These are phyloP conservation scores for Lathronympha strigana DNA, from an alignment of 2,888 invertebrate genomes.

Conservation along the genomic window DNA sequence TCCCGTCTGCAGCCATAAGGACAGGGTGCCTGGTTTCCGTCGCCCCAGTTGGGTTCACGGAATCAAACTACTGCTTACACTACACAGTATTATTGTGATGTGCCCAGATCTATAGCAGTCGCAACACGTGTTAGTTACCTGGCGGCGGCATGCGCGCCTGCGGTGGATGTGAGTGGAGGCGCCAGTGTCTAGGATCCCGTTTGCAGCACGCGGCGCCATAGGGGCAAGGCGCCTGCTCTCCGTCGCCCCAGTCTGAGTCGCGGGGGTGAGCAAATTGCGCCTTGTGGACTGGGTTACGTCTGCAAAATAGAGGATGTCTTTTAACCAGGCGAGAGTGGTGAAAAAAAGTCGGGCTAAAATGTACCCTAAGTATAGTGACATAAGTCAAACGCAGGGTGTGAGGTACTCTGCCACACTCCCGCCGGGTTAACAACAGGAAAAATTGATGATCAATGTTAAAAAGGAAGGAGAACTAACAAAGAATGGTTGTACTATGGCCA, in stretches of 20 bases:
- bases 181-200: conserved; percentile 83
- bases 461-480: too few relatives aligned
- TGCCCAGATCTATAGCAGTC: background rate
- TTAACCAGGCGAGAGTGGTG: too few relatives aligned
- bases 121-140: conserved; percentile 9
- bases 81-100: too few relatives aligned
- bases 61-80: background rate
- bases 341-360: too few relatives aligned
- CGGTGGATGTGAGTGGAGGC: conserved; percentile 78
- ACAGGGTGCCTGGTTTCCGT: conserved; percentile 81
- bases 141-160: conserved; percentile 50
- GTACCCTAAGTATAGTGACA: too few relatives aligned
- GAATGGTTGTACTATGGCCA: too few relatives aligned
- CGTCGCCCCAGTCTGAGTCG: conserved; percentile 84
- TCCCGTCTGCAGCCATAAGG: conserved; percentile 85
- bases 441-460: too few relatives aligned
- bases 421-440: too few relatives aligned
- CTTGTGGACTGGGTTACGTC: conserved; percentile 85
- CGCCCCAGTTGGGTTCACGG: conserved; percentile 83
- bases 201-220: conserved; percentile 84
- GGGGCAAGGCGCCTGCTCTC: conserved; percentile 80
- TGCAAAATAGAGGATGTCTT: conserved; percentile 54
- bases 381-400: too few relatives aligned
- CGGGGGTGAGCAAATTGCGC: conserved; percentile 86
- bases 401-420: too few relatives aligned